A percentile compares a stretch with the other conserved stretches of the same genome.
Conservation (phyloP, 1,140 invertebrate species). For the Elymnias hypermnestra region DNA sequence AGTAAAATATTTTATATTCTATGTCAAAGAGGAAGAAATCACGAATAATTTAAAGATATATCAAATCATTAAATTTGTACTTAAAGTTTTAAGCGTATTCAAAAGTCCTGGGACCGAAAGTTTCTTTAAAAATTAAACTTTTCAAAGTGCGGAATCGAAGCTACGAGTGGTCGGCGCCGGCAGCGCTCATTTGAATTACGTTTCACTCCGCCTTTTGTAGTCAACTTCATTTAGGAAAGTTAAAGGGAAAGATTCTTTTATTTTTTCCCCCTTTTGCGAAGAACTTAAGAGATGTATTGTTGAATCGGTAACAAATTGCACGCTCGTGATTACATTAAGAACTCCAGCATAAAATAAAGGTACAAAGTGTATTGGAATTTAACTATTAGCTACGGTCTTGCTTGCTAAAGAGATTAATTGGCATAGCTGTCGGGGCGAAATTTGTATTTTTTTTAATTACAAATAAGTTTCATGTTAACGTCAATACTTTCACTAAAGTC, state of each 20-base stretch:
- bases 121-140: conserved; percentile 66
- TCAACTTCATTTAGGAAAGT: conserved; percentile 72
- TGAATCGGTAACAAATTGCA: conserved; percentile 71
- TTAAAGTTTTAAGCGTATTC: conserved; percentile 49
- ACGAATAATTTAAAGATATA: conserved; percentile 14
- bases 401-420: conserved; percentile 22
- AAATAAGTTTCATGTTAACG: too few relatives aligned
- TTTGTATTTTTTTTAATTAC: conserved; percentile 10
- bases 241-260: conserved; percentile 59
- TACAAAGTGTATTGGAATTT: conserved; percentile 43
- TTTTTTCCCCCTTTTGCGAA: conserved; percentile 41
- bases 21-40: too few relatives aligned
- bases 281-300: conserved; percentile 71
- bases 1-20: too few relatives aligned
- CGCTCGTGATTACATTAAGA: conserved; percentile 60
- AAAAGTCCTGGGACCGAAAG: conserved; percentile 50
- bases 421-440: conserved; percentile 8
- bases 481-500: too few relatives aligned
- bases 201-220: conserved; percentile 65
- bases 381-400: conserved; percentile 26
- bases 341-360: conserved; percentile 29
- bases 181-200: conserved; percentile 65
- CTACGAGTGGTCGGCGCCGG: conserved; percentile 41
- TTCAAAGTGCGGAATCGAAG: conserved; percentile 61
- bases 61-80: conserved; percentile 41